Percentiles rank a stretch among this genome's conserved stretches.
These are phyloP conservation scores for Lottia gigantea DNA, from an alignment of 2,888 invertebrate genomes.

Conservation along the genomic window DNA sequence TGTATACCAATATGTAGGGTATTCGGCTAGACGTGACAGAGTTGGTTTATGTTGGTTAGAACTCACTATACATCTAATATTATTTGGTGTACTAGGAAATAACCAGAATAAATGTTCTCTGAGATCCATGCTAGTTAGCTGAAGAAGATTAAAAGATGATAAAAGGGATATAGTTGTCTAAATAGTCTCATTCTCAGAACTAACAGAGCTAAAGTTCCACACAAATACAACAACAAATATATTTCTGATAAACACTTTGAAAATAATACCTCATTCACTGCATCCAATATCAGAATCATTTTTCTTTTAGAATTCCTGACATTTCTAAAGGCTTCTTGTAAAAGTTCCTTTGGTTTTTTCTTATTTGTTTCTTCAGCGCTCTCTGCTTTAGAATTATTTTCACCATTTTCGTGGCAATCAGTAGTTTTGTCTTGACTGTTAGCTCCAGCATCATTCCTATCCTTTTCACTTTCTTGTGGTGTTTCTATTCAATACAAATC, in stretches of 20 bases:
- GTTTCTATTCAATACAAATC: too few species aligned
- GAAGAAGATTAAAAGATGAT: slow-evolving; percentile 14
- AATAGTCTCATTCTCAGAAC: neutral
- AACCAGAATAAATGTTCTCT: slow-evolving; percentile 53
- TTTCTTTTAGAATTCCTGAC: slow-evolving; percentile 27
- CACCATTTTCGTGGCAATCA: too few species aligned
- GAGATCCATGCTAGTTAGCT: slow-evolving; percentile 41
- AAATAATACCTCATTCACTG: slow-evolving; percentile 43
- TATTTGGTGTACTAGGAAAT: slow-evolving; percentile 51
- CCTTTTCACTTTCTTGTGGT: too few species aligned
- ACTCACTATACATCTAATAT: slow-evolving; percentile 54
- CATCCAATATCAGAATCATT: slow-evolving; percentile 47
- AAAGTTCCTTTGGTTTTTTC: slow-evolving; percentile 13
- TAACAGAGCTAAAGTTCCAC: neutral
- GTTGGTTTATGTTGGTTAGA: slow-evolving; percentile 47
- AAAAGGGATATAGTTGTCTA: slow-evolving; percentile 1
- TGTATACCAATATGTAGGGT: slow-evolving; percentile 36
- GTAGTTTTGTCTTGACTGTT: too few species aligned
- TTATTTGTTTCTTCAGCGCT: neutral
- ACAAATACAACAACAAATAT: too few species aligned
- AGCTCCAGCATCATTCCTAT: too few species aligned
- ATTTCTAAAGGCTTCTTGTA: slow-evolving; percentile 27
- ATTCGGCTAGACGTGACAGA: slow-evolving; percentile 43
- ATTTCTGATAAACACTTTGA: too few species aligned
- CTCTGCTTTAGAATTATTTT: neutral